A percentile compares a stretch with the other conserved stretches of the same genome.
Evolutionary conservation across 1,140 invertebrate species (phyloP).

Genomic region (Eufriesea mexicana): DNA sequence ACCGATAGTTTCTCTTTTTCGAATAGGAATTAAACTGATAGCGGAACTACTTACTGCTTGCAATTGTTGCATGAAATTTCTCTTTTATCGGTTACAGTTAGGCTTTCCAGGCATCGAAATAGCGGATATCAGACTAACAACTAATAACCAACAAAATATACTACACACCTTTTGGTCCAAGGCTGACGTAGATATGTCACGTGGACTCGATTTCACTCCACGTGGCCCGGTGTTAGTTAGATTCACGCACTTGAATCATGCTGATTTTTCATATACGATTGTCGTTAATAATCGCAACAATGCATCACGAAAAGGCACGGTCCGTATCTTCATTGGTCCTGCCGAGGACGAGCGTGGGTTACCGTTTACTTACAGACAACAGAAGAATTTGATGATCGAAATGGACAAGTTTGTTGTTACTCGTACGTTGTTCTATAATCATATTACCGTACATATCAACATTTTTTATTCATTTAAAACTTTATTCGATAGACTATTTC

Average conservation of each 20-base stretch:
- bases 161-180: slow-evolving; percentile 89
- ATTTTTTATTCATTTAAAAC: no score
- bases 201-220: slow-evolving; percentile 90
- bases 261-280: slow-evolving; percentile 86
- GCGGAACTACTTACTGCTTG: no score
- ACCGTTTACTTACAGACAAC: slow-evolving; percentile 85
- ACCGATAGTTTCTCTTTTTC: no score
- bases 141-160: slow-evolving; percentile 81
- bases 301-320: slow-evolving; percentile 84
- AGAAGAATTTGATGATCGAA: slow-evolving; percentile 88
- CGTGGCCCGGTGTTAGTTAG: slow-evolving; percentile 87
- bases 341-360: slow-evolving; percentile 87
- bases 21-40: no score
- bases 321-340: slow-evolving; percentile 90
- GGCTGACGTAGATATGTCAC: slow-evolving; percentile 88
- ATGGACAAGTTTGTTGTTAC: slow-evolving; percentile 88
- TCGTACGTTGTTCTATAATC: slow-evolving; percentile 82
- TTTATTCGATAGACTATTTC: no score
- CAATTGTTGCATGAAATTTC: no score
- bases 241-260: slow-evolving; percentile 90
- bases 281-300: slow-evolving; percentile 85
- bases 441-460: neutral
- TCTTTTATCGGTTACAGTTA: slow-evolving; percentile 81
- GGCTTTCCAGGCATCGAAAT: slow-evolving; percentile 86
- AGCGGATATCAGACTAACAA: slow-evolving; percentile 81